Evolutionary conservation across 2,113 vertebrate species (phyloP).

Genomic region (Amazona vittata): DNA sequence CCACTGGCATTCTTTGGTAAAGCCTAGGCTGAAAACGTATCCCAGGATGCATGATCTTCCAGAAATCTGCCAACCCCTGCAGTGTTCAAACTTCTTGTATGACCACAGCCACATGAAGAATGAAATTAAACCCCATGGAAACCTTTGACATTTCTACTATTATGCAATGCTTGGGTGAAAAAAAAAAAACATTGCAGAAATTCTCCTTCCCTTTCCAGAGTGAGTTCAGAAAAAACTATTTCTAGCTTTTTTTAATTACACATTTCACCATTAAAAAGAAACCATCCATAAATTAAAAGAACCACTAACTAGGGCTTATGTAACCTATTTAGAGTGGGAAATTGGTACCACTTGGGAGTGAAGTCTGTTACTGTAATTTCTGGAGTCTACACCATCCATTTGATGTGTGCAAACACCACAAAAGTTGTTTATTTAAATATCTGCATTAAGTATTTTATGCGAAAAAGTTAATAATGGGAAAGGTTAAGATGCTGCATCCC

Average conservation of each 20-base stretch:
- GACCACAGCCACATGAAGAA: conserved; percentile 77
- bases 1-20: neutral
- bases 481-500: neutral
- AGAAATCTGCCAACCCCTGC: conserved; percentile 74
- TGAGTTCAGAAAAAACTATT: conserved; percentile 75
- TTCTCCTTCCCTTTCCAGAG: conserved; percentile 69
- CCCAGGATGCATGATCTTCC: conserved; percentile 65
- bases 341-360: conserved; percentile 77
- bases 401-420: conserved; percentile 64
- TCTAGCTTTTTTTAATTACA: conserved; percentile 78
- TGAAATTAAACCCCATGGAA: conserved; percentile 74
- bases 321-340: conserved; percentile 79
- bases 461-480: neutral
- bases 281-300: conserved; percentile 58
- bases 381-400: conserved; percentile 69
- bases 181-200: conserved; percentile 44
- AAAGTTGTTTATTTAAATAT: neutral
- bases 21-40: conserved; percentile 61
- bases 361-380: conserved; percentile 73
- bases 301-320: conserved; percentile 76
- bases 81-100: conserved; percentile 65
- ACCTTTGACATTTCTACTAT: conserved; percentile 78
- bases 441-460: neutral
- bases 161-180: conserved; percentile 82
- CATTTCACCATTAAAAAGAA: conserved; percentile 71